Evolutionary conservation across 53 echinoderm and acorn worm genomes (phyloP).

Genomic region (Astropecten irregularis): DNA sequence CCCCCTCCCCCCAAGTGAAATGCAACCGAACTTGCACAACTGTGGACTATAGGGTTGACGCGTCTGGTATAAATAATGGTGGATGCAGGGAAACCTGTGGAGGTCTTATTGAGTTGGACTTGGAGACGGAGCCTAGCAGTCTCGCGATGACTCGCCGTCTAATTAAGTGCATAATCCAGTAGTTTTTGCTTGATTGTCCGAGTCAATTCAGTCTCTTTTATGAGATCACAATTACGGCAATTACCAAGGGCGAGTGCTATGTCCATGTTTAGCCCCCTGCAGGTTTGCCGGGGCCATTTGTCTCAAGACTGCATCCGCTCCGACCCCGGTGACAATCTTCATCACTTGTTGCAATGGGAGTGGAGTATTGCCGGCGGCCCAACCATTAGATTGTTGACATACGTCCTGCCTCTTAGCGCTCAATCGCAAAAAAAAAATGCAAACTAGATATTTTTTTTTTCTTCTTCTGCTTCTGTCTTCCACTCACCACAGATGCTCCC

Average conservation of each 20-base stretch:
- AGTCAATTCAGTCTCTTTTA: slow-evolving; percentile 55
- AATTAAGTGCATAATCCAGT: slow-evolving; percentile 53
- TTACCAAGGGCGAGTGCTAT: slow-evolving; percentile 18
- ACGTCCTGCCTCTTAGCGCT: slow-evolving; percentile 45
- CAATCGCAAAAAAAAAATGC: slow-evolving; percentile 38
- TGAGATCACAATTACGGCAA: slow-evolving; percentile 58
- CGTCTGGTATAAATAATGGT: no score
- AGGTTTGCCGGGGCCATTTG: not conserved
- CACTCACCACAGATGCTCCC: no score
- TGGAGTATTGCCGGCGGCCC: slow-evolving; percentile 46
- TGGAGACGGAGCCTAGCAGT: slow-evolving; percentile 26
- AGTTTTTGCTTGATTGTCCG: slow-evolving; percentile 62
- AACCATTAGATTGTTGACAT: slow-evolving; percentile 52
- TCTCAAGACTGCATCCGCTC: not conserved
- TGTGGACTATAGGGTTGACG: no score
- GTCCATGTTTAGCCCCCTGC: no score
- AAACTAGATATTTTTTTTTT: slow-evolving; percentile 16
- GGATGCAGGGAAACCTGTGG: no score
- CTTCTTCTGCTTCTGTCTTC: not conserved
- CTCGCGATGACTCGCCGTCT: slow-evolving; percentile 32
- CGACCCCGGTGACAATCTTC: slow-evolving; percentile 32
- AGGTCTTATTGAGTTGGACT: no score
- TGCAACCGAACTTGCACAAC: no score
- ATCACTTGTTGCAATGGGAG: slow-evolving; percentile 52
- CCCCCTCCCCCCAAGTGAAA: no score